Evolutionary conservation across 37 sponge, comb jelly and placozoan species (phyloP), one percentile per base, ranked within the genome.

Genomic region (Chondrilla cf. caribensis): DNA sequence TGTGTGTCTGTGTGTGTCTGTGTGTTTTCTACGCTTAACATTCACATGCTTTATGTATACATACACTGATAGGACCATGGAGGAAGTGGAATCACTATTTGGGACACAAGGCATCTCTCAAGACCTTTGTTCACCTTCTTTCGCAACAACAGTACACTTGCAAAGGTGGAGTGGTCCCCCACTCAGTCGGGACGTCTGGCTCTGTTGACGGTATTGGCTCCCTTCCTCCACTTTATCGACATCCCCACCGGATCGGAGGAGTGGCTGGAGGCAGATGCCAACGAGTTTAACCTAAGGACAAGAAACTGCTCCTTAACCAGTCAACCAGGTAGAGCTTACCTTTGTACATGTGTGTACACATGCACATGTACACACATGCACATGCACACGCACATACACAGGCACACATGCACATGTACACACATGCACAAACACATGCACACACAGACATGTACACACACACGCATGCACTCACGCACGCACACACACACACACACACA

Each of bases 71-170:
- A 73, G 76, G 76, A 73, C 25, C 76, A 73, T 33, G 35, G 15
- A 8, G 68, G 35, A 33, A 17, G 17, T 19, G 41, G 29, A 9
- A 43, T 73, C 44, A 73, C 38, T 9, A 42, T 92, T 0, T 92
- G 92, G 92, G 92, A 92, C 66, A 64, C 81, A 2, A n/a, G 92
- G 18, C 70, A 71, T 19, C 88, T 92, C 25, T 7, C 70, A 7
- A 66, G 80, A 62, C 92, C 92, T 4, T 84, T 92, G 60, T 86
- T 83, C 87, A 66, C 38, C 37, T 9, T 64, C 47, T 60, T 41
- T 29, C 72, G 28, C 7, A 8, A 39, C 55, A 37, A 43, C 43
- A 73, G 24, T 21, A 4, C 36, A 2, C 40, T 73, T n/a, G 51
- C 51, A 6, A 32, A 73, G 76, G 1, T 73, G 44, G 44, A 42